Evolutionary conservation across 2,113 vertebrate genomes (phyloP), one percentile per base, ranked within the genome.

Genomic region (Propithecus coquereli): DNA sequence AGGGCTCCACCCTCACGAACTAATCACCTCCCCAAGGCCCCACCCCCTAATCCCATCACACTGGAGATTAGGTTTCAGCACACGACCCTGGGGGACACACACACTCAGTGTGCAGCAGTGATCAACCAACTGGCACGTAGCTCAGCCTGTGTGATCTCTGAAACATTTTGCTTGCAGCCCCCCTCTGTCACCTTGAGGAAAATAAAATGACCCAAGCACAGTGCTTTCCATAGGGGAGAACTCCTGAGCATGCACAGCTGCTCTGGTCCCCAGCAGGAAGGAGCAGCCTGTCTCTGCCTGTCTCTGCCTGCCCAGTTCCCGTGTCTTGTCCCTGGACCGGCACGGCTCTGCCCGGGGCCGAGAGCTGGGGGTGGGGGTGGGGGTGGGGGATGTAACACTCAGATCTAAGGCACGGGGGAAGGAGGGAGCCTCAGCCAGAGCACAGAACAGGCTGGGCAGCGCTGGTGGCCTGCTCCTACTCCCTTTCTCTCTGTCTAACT

Each of bases 41-140:
- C 7, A 18, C 12, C 6, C 27, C 50, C 86, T 32, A 34, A 7
- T 27, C 40, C 5, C 18, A 52, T 87, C 52, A 57, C 27, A 45
- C 11, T 32, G n/a, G 25, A 25, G 8, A 30, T 3, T 23, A 4
- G 27, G 50, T 30, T 30, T 54, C 86, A 74, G 22, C 18, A 14
- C 11, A 2, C 22, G 86, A 25, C 23, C 47, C 6, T 32, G 30
- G 57, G 30, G 70, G 32, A 20, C 22, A 37, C 14, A n/a, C 3
- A 61, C 12, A 40, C 25, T n/a, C n/a, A 2, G 4, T n/a, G 54
- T 61, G 4, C 5, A 47, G 57, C 71, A 37, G 2, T 27, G 30
- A 79, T 25, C 5, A 5, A 2, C 14, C 25, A 7, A 3, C 73
- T 81, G 40, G n/a, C 68, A 59, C 0, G 0, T 12, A 22, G 23